Evolutionary conservation across 2,113 vertebrate species (phyloP), one percentile per base, ranked within the genome.

Genomic region (Brienomyrus brachyistius): DNA sequence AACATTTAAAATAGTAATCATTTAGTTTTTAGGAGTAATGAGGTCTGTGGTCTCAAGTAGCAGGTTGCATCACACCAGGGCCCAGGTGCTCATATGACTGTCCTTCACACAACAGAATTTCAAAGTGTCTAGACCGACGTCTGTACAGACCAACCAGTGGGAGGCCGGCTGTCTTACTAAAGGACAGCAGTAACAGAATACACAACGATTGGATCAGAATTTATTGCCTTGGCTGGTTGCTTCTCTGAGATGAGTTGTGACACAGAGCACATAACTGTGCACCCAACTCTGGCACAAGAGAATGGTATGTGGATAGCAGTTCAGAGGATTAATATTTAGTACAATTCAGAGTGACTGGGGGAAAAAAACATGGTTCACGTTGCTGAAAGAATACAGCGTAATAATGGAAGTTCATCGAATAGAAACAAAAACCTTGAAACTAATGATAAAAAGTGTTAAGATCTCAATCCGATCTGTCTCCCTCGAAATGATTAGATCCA

Each of bases 121-220:
- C 83, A 27, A 31, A 86, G 45, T 48, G 66, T 87, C 86, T 87
- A 80, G 89, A 54, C 86, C 11, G 62, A 54, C 9, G 27, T 74
- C 89, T 90, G 66, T 74, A 77, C 35, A 70, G 84, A 47, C 54
- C 23, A 87, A 62, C 83, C 43, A 40, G 84, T 86, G 27, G 84
- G 89, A 87, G 83, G 89, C 17, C n/a, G 59, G 84, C 48, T 51
- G 89, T 52, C 84, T 86, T 45, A 50, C 59, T 43, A 51, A 74
- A 86, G 62, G 9, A 87, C 21, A 87, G 35, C 56, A 86, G n/a
- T 87, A 86, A 77, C 84, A 86, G 47, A 62, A 86, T 80, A 86
- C 82, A 89, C 88, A 89, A 89, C 31, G 48, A 56, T 7, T 62
- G 54, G 23, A 43, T 86, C 82, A 86, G 45, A 89, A 66, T 85